These are phyloP conservation scores for Metopia argyrocephala DNA, from an alignment of 2,888 invertebrate genomes.

Conservation along the genomic window DNA sequence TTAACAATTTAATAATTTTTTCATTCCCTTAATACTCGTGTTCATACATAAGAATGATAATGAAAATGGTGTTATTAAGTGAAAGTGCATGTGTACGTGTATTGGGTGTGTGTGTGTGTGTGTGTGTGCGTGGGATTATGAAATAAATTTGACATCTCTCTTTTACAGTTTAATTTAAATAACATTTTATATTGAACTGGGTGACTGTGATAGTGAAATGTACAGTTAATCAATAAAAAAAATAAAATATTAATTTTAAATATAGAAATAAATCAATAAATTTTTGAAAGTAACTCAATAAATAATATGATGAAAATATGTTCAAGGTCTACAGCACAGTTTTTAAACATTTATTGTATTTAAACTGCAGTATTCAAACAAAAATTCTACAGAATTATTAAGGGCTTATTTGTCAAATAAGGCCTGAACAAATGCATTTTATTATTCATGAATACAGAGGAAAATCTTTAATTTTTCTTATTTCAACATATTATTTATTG, in stretches of 20 bases:
- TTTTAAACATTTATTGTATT: too few species aligned
- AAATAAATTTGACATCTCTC: constrained; percentile 41
- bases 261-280: constrained; percentile 41
- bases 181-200: constrained; percentile 68
- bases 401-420: too few species aligned
- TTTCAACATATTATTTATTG: constrained; percentile 5
- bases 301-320: constrained; percentile 15
- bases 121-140: neutral
- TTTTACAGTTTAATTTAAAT: constrained; percentile 62
- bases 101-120: constrained; percentile 14
- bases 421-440: too few species aligned
- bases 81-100: neutral
- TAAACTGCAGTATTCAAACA: too few species aligned
- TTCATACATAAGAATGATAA: constrained; percentile 3
- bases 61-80: constrained; percentile 40
- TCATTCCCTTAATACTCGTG: neutral
- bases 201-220: constrained; percentile 78
- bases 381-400: too few species aligned
- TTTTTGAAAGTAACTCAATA: constrained; percentile 37
- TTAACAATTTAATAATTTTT: constrained; percentile 18
- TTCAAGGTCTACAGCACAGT: too few species aligned
- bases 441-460: too few species aligned
- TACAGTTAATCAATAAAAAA: constrained; percentile 62
- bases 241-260: constrained; percentile 14
- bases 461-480: neutral